Base-by-base conservation (phyloP, 2,113 vertebrate genomes). In the Polypterus senegalus region DNA sequence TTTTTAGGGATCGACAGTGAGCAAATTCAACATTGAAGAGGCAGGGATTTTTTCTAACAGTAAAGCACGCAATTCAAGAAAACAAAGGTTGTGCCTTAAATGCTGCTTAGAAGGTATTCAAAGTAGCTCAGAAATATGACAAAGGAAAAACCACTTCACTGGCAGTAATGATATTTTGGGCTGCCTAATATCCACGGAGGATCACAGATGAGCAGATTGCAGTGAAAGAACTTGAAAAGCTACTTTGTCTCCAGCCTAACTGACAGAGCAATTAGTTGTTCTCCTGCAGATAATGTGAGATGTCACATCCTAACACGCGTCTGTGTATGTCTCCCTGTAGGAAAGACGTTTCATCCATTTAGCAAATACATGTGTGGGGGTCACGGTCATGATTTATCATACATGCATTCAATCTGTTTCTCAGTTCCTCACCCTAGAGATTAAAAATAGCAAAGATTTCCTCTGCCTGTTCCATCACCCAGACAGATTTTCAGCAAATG, bases 261-360 rank as follows among this genome's bases (percentile, higher is more conserved):
- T 44, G 65, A 61, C 59, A 66, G 59, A 64, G 65, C 59, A 58
- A 67, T 58, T 64, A 58, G 61, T 55, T 27, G 10, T 55, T 65
- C 54, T 48, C 54, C 57, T 45, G 59, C 57, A 59, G 59, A 66
- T 64, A 64, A 67, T 62, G 60, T 49, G 57, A 10, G 43, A 27
- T 55, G 6, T 67, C 65, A 64, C 49, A 57, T 59, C 59, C 48
- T 46, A 58, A 43, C 62, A 52, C 62, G 58, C 10, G 7, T 47
- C 4, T 6, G 54, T 49, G 54, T 58, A 47, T 27, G 45, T 60
- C 58, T 55, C 4, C n/a, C 9, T n/a, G 61, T 47, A 53, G 46
- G 48, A 2, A 47, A 59, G 51, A 60, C 11, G 4, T 27, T 43
- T 44, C 9, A 49, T 60, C 11, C 46, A 51, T 54, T 55, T 7